Evolutionary conservation across 2,888 invertebrate species (phyloP).

Genomic region (Diplazon laetatorius): DNA sequence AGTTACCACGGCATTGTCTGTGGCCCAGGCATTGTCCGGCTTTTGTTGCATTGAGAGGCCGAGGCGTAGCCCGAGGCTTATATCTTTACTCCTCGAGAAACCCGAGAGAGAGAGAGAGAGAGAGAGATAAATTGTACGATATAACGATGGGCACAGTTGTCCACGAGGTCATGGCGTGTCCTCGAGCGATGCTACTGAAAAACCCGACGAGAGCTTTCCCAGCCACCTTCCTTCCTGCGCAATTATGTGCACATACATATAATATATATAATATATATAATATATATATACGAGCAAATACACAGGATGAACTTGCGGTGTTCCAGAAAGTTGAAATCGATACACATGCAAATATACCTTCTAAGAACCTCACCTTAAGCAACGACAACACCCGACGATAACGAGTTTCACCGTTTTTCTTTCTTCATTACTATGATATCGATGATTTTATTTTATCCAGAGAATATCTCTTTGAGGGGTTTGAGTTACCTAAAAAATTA

Average conservation of each 20-base stretch:
- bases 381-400: no score
- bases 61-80: slow-evolving; percentile 57
- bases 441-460: no score
- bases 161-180: slow-evolving; percentile 58
- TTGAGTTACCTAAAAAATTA: no score
- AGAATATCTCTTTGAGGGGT: no score
- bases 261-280: not conserved
- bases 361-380: no score
- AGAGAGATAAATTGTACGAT: slow-evolving; percentile 26
- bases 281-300: no score
- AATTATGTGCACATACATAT: slow-evolving; percentile 14
- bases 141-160: slow-evolving; percentile 48
- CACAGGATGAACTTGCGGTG: not conserved
- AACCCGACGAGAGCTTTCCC: slow-evolving; percentile 30
- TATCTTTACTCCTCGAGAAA: slow-evolving; percentile 52
- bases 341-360: no score
- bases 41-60: slow-evolving; percentile 55
- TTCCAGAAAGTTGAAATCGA: not conserved
- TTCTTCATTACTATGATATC: no score
- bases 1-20: slow-evolving; percentile 58
- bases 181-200: slow-evolving; percentile 47
- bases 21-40: slow-evolving; percentile 58
- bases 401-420: no score
- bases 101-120: no score
- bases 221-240: slow-evolving; percentile 7